Evolutionary conservation across 2,797 vertebrate genomes (phyloP).

Genomic region (Chelonia mydas): DNA sequence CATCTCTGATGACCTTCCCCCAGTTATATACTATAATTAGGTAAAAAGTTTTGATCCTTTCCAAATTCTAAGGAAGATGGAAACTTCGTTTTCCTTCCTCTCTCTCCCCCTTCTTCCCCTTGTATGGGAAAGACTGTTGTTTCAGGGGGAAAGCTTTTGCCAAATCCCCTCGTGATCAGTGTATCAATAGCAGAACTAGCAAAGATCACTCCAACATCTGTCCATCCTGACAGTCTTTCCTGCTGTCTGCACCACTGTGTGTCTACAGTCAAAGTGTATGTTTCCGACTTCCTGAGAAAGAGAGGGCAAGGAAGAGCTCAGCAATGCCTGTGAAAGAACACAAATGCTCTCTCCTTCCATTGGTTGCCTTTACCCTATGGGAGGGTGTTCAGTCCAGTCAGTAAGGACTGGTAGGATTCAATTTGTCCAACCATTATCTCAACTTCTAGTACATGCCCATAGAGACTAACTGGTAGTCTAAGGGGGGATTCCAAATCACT

Average conservation of each 20-base stretch:
- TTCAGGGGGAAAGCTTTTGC: neutral
- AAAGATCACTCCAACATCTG: neutral
- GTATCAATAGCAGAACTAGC: neutral
- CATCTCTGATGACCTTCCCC: neutral
- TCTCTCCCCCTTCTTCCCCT: neutral
- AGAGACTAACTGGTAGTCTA: neutral
- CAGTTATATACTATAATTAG: neutral
- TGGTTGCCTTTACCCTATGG: neutral
- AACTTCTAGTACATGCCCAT: neutral
- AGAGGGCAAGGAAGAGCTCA: neutral
- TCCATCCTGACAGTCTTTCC: neutral
- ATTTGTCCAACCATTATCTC: neutral
- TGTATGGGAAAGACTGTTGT: neutral
- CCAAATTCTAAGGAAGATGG: no score
- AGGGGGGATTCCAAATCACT: neutral
- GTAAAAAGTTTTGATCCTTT: neutral
- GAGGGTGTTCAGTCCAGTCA: no score
- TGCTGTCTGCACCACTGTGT: neutral
- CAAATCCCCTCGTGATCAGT: no score
- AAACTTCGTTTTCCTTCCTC: neutral
- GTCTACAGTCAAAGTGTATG: neutral
- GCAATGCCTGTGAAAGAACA: neutral
- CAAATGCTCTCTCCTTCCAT: neutral
- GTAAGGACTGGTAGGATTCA: rapidly evolving
- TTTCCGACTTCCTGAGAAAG: neutral